Conservation (phyloP, 2,888 invertebrate genomes). For the Lasioglossum calceatum region DNA sequence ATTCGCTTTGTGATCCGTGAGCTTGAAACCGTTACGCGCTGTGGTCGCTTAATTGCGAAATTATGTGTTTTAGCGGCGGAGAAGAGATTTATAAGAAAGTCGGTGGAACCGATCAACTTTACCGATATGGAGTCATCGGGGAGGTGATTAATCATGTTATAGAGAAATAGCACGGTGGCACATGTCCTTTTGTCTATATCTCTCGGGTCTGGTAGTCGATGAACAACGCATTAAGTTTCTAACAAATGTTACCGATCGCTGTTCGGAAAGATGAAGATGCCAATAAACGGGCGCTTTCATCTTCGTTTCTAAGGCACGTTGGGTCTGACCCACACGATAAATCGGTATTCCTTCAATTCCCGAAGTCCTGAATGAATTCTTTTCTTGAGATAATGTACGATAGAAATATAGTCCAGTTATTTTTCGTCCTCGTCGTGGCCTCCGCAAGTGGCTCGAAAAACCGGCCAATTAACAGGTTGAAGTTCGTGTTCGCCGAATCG, state of each 20-base stretch:
- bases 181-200: background rate
- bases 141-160: background rate
- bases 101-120: background rate
- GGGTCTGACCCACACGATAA: no score
- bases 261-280: background rate
- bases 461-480: background rate
- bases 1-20: slow-evolving; percentile 1
- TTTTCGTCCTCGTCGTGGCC: background rate
- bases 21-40: slow-evolving; percentile 15
- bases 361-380: no score
- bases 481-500: background rate
- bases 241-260: background rate
- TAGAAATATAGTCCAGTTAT: background rate
- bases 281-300: background rate
- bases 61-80: background rate
- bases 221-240: background rate
- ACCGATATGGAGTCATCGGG: background rate
- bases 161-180: background rate
- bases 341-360: no score
- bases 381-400: no score
- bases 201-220: background rate
- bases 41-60: slow-evolving; percentile 5
- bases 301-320: background rate
- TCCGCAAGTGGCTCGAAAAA: background rate
- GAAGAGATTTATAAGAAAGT: background rate